phyloP scores from a whole-genome alignment of 1,140 invertebrate species.

The Aphelinus certus region DNA sequence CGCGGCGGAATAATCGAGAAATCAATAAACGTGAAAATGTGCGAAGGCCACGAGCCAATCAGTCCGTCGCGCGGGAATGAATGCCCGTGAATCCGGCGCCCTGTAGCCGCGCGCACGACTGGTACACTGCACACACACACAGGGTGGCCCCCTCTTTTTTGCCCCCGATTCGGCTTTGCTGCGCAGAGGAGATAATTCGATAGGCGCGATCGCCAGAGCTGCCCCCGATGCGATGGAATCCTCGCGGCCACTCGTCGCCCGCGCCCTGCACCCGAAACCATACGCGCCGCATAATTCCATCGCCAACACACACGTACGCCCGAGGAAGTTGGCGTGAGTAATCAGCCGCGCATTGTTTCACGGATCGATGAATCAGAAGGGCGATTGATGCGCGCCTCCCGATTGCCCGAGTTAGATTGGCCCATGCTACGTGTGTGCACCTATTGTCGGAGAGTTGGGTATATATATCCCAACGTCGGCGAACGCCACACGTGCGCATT shows the following conservation, averaged over 20 bases:
- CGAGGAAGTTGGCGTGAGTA: constrained; percentile 41
- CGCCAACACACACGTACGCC: no score
- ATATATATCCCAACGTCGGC: no score
- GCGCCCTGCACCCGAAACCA: background rate
- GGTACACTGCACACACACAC: no score
- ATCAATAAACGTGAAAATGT: no score
- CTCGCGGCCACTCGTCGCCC: background rate
- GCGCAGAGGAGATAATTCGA: constrained; percentile 18
- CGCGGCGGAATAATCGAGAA: no score
- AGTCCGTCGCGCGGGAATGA: constrained; percentile 1
- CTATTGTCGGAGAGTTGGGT: no score
- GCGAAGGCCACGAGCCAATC: background rate
- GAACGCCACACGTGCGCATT: no score
- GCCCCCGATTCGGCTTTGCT: background rate
- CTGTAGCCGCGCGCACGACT: background rate
- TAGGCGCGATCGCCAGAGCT: background rate
- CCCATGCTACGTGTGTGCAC: no score
- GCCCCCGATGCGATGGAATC: constrained; percentile 2
- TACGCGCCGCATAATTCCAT: background rate
- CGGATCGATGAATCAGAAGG: constrained; percentile 59
- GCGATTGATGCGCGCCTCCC: constrained; percentile 47
- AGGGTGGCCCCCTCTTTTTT: background rate
- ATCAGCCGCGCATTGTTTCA: constrained; percentile 66
- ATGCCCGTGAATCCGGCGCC: constrained; percentile 6
- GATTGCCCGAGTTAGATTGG: no score